A percentile compares a stretch with the other conserved stretches of the same genome.
Evolutionary conservation across 1,140 invertebrate genomes (phyloP).

Genomic region (Brachionus asplanchnoidis): DNA sequence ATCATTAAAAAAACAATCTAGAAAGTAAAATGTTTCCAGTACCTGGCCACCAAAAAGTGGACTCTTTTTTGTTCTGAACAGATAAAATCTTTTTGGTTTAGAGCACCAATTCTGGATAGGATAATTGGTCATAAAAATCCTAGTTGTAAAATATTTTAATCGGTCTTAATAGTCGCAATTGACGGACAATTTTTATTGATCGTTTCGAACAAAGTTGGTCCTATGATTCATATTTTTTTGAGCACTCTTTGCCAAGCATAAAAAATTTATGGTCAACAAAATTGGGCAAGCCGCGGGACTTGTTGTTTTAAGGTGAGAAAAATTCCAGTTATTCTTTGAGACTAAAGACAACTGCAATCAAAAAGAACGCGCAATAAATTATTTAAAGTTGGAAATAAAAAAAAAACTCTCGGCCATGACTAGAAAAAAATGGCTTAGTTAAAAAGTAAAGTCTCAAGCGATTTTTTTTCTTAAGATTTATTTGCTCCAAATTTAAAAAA

Average conservation of each 20-base stretch:
- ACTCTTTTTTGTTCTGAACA: background rate
- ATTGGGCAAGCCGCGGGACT: background rate
- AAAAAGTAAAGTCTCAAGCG: background rate
- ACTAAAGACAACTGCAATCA: background rate
- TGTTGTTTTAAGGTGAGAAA: background rate
- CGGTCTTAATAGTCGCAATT: background rate
- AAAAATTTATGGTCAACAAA: background rate
- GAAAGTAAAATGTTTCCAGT: background rate
- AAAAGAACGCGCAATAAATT: background rate
- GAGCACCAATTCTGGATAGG: background rate
- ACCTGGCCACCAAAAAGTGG: background rate
- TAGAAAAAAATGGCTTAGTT: background rate
- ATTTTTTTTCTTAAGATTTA: constrained; percentile 11
- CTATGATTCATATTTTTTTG: background rate
- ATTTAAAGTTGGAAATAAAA: background rate
- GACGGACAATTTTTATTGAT: constrained; percentile 29
- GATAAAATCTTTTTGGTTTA: background rate
- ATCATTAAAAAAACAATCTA: background rate
- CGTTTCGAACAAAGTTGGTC: background rate
- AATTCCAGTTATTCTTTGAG: background rate
- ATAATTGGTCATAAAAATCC: background rate
- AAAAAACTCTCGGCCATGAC: background rate
- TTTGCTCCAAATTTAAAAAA: background rate
- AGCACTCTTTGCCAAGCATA: background rate
- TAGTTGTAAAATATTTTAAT: constrained; percentile 21